Evolutionary conservation across 2,888 invertebrate genomes (phyloP), one percentile per base, ranked within the genome.

Genomic region (Eurytoma adleriae): DNA sequence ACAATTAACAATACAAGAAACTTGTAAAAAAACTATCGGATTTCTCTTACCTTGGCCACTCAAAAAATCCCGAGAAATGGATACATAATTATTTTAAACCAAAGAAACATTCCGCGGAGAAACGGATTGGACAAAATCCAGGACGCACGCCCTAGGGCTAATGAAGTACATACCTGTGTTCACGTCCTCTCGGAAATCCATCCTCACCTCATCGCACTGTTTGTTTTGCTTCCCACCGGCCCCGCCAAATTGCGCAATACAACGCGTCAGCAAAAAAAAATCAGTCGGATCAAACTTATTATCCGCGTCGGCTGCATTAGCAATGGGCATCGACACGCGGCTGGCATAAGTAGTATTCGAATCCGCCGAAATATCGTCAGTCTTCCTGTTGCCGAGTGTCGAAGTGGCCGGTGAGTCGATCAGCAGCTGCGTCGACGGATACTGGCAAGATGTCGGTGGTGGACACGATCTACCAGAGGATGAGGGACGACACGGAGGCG

Each of bases 401-500:
- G 1, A 20, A 3, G 13, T 59, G 16, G 18, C 16, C 16, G 24
- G 14, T 16, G 61, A 3, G 13, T 14, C n/a, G 7, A 3, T 3
- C 7, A 30, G 30, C 30, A 12, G 12, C 40, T 16, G 40, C 16
- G 10, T 4, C 14, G 62, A 14, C 30, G n/a, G 3, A 10, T n/a
- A 18, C 12, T 62, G 18, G 0, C 10, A 67, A 20, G 20, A 75
- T 76, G 70, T 71, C 74, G 52, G 68, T 68, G 40, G 56, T 76
- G 18, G 80, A 80, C 57, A 30, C 13, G 13, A 73, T 80, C 13
- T 78, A 80, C 62, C 68, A 73, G 70, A 56, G 71, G 48, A 79
- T 81, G 67, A 40, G 20, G n/a, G 78, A 81, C 66, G 64, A 64
- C 18, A 75, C 70, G 40, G 78, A 81, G 30, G 61, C 13, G 1